Evolutionary conservation across 2,888 invertebrate genomes (phyloP), one percentile per base, ranked within the genome.

Genomic region (Erebia aethiops): DNA sequence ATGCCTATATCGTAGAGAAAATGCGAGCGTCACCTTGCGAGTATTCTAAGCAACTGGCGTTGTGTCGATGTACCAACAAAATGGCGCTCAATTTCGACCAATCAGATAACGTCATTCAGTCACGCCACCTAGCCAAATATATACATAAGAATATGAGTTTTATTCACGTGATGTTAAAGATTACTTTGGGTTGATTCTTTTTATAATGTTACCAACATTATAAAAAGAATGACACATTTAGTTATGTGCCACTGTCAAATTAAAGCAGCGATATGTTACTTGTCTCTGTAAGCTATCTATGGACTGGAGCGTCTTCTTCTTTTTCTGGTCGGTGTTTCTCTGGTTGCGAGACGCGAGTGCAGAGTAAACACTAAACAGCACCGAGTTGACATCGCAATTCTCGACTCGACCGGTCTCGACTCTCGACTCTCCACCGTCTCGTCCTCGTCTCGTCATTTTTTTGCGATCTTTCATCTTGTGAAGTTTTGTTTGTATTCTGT

Each of bases 81-180:
- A 35, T 58, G 58, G 35, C 35, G 58, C 26, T 58, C 58, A 58
- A 26, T 58, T 58, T 58, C 35, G 58, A 58, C 58, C 35, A 58
- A 58, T 58, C 58, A 58, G 58, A 58, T 58, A 58, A 58, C 58
- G 58, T 58, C 58, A 58, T 35, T 58, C 58, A 35, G 58, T 58
- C 26, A 58, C 58, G 58, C 58, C 58, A 58, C 58, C 58, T 21
- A 58, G 58, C 35, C 58, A 58, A 58, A 58, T 58, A 26, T 58
- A 58, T 26, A 58, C 58, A 58, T 58, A 58, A 26, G 35, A 58
- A 21, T 58, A 58, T 26, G 58, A 58, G 58, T 58, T 58, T 58
- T 58, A 58, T 58, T 26, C 58, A 58, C 26, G 26, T 13, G 26
- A 58, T 58, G 14, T 7, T 58, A 11, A 14, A 26, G 26, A 1